phyloP scores from a whole-genome alignment of 2,888 invertebrate species.

The Trachelus stipa region DNA sequence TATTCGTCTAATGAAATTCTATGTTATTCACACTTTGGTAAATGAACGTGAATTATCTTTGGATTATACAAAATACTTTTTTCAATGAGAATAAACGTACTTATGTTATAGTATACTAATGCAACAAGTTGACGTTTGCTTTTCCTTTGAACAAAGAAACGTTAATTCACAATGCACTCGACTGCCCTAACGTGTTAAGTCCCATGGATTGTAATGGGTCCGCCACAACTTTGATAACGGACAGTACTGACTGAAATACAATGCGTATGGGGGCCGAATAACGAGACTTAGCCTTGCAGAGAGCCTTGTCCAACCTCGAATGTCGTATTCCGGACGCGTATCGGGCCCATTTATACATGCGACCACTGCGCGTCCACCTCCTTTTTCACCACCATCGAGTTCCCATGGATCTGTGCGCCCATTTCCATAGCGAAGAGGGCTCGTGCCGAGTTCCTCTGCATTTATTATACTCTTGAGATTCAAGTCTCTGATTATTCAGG shows the following conservation, averaged over 20 bases:
- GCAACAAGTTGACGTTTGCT: background rate
- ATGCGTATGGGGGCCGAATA: conserved; percentile 12
- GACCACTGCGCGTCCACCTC: conserved; percentile 36
- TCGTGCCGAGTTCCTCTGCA: background rate
- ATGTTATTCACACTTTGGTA: too few relatives aligned
- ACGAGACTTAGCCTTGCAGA: conserved; percentile 46
- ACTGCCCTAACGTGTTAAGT: background rate
- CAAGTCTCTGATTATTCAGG: background rate
- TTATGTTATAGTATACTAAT: background rate
- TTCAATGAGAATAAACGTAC: background rate
- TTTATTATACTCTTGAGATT: background rate
- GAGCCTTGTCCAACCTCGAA: conserved; percentile 55
- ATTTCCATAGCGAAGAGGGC: background rate
- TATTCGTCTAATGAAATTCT: too few relatives aligned
- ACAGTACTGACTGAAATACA: conserved; percentile 18
- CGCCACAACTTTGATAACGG: conserved; percentile 1
- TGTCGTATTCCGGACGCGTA: conserved; percentile 65
- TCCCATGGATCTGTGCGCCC: background rate
- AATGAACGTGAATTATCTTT: too few relatives aligned
- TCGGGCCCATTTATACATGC: conserved; percentile 64
- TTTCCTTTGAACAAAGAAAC: background rate
- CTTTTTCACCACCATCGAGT: background rate
- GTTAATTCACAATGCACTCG: background rate
- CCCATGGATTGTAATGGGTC: background rate
- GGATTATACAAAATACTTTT: background rate